phyloP scores from a whole-genome alignment of 2,888 invertebrate species.

The Bellardia pandia region DNA sequence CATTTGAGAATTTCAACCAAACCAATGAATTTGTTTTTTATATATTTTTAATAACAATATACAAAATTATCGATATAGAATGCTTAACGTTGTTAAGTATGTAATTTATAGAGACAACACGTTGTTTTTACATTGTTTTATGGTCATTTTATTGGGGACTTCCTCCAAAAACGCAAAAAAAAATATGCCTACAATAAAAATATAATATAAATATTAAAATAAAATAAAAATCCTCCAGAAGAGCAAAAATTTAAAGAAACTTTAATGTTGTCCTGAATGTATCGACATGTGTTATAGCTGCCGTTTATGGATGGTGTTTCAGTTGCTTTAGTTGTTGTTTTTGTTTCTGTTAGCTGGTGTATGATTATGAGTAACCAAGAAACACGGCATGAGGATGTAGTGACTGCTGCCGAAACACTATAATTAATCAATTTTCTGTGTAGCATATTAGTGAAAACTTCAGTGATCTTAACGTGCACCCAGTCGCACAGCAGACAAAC shows the following conservation, averaged over 20 bases:
- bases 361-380: slow-evolving; percentile 53
- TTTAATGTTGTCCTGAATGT: slow-evolving; percentile 65
- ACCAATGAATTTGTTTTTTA: slow-evolving; percentile 24
- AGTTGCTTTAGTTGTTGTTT: slow-evolving; percentile 17
- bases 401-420: slow-evolving; percentile 66
- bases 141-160: slow-evolving; percentile 78
- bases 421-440: slow-evolving; percentile 73
- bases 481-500: slow-evolving; percentile 5
- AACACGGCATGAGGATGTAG: slow-evolving; percentile 64
- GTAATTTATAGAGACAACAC: slow-evolving; percentile 69
- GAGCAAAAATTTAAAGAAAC: slow-evolving; percentile 29
- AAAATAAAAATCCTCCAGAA: slow-evolving; percentile 21
- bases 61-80: slow-evolving; percentile 14
- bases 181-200: slow-evolving; percentile 1
- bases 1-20: background rate
- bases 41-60: slow-evolving; percentile 39
- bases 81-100: slow-evolving; percentile 75
- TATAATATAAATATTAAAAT: background rate
- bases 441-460: slow-evolving; percentile 67
- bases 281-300: slow-evolving; percentile 70
- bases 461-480: slow-evolving; percentile 60
- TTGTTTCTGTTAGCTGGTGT: background rate
- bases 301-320: slow-evolving; percentile 57
- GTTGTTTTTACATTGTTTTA: slow-evolving; percentile 71
- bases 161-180: slow-evolving; percentile 76